These are phyloP conservation scores for Zoanthus sociatus DNA, from an alignment of 92 coral and sea anemone genomes.

Conservation along the genomic window DNA sequence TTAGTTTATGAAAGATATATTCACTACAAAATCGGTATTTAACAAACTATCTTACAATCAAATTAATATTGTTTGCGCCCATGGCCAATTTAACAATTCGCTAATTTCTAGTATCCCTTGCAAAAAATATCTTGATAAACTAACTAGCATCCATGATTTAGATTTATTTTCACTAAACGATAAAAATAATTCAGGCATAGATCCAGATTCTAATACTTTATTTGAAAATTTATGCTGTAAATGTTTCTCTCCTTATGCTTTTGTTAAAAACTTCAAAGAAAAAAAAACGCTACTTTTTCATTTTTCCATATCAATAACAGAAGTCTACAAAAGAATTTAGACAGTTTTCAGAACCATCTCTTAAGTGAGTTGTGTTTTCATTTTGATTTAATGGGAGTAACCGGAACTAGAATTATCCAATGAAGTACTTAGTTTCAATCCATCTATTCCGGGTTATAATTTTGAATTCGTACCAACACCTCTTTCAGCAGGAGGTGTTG, in stretches of 20 bases:
- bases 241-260: not conserved
- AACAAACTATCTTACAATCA: too few species aligned
- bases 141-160: not conserved
- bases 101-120: not conserved
- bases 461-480: not conserved
- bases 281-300: not conserved
- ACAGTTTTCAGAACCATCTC: slow-evolving; percentile 42
- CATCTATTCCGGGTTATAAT: not conserved
- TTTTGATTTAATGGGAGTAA: too few species aligned
- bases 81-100: slow-evolving; percentile 26
- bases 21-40: too few species aligned
- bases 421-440: slow-evolving; percentile 25
- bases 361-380: not conserved
- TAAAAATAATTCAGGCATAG: not conserved
- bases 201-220: not conserved
- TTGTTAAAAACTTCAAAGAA: not conserved
- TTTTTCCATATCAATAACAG: slow-evolving; percentile 19
- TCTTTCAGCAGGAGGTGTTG: slow-evolving; percentile 30
- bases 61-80: too few species aligned
- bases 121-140: not conserved
- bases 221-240: not conserved
- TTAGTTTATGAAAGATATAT: too few species aligned
- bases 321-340: slow-evolving; percentile 1
- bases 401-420: not conserved
- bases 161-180: not conserved